Conservation (phyloP, 2,113 vertebrate species). For the Loxodonta africana region DNA sequence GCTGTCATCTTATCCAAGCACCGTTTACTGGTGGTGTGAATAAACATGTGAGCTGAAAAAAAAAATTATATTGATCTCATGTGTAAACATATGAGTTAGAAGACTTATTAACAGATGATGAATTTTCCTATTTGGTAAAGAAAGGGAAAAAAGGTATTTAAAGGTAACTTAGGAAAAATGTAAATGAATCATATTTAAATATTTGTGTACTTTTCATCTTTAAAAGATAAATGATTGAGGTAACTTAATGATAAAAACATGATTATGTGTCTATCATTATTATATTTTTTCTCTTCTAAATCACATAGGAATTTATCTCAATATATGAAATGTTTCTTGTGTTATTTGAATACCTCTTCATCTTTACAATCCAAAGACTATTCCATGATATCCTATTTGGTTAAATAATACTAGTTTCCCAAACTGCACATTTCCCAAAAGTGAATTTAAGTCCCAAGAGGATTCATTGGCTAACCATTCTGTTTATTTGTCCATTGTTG, state of each 20-base stretch:
- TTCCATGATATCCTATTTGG: neutral
- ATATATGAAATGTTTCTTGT: neutral
- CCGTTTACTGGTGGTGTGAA: too few species aligned
- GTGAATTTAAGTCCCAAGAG: neutral
- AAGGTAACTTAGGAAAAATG: slow-evolving; percentile 32
- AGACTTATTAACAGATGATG: neutral
- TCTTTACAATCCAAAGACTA: neutral
- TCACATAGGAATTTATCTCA: neutral
- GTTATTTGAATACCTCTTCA: slow-evolving; percentile 57
- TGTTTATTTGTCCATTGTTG: neutral
- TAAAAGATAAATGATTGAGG: slow-evolving; percentile 20
- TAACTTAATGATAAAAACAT: slow-evolving; percentile 46
- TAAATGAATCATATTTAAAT: slow-evolving; percentile 42
- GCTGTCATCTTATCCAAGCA: too few species aligned
- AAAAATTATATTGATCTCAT: neutral
- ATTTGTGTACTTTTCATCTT: slow-evolving; percentile 26
- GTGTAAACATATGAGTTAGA: neutral
- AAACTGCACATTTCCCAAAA: neutral
- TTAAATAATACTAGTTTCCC: neutral
- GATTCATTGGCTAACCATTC: neutral
- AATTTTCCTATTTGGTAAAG: neutral
- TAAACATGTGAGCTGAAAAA: too few species aligned
- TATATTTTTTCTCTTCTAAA: slow-evolving; percentile 37
- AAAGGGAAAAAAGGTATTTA: neutral
- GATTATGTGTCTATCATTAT: neutral